Conservation (phyloP, 2,797 vertebrate genomes). For the Anabas testudineus region DNA sequence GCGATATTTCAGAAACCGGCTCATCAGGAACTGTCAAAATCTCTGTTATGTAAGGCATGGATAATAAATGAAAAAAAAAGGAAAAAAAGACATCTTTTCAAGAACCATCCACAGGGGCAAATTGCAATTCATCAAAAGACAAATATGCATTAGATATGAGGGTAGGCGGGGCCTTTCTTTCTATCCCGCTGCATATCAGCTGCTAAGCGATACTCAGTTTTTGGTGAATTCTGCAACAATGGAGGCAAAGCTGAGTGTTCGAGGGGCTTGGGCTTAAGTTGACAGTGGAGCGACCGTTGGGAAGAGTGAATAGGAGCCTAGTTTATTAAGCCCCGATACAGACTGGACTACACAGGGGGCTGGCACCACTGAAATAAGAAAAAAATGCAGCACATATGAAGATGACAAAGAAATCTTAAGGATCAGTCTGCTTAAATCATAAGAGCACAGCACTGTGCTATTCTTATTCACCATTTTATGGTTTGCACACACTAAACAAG, state of each 20-base stretch:
- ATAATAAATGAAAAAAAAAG: conserved; percentile 79
- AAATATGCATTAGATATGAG: conserved; percentile 82
- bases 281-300: conserved; percentile 75
- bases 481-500: conserved; percentile 51
- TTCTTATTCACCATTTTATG: conserved; percentile 44
- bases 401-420: conserved; percentile 67
- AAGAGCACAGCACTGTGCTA: conserved; percentile 35
- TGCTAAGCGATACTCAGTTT: conserved; percentile 55
- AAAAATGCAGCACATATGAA: conserved; percentile 73
- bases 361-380: conserved; percentile 71
- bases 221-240: conserved; percentile 66
- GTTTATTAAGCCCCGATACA: conserved; percentile 81
- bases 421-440: conserved; percentile 59
- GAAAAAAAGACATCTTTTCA: conserved; percentile 57
- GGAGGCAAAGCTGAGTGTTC: conserved; percentile 54
- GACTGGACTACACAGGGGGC: conserved; percentile 78
- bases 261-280: conserved; percentile 72
- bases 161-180: conserved; percentile 56
- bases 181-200: conserved; percentile 54
- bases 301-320: conserved; percentile 74
- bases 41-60: conserved; percentile 80
- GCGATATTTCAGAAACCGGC: conserved; percentile 63
- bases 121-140: conserved; percentile 84
- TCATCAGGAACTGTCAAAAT: conserved; percentile 77
- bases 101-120: conserved; percentile 78